Conservation (phyloP, 2,797 vertebrate genomes). For the Hoplostethus mediterraneus region DNA sequence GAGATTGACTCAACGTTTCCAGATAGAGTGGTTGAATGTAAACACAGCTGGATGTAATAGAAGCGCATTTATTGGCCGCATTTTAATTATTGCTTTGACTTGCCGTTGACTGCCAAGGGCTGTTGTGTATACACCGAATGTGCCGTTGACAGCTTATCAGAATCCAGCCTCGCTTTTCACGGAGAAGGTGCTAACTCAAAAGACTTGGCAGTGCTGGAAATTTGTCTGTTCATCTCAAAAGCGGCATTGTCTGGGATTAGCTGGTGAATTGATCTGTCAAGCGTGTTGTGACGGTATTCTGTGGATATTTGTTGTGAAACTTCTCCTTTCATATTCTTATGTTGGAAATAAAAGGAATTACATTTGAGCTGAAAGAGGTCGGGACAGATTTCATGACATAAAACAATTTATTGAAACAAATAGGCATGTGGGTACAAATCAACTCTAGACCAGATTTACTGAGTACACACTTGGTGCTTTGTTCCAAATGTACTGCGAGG, state of each 20-base stretch:
- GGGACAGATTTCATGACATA: not conserved
- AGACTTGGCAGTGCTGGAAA: conserved; percentile 34
- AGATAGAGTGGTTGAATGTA: conserved; percentile 69
- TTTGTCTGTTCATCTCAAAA: conserved; percentile 51
- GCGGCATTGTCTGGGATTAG: conserved; percentile 54
- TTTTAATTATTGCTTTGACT: conserved; percentile 84
- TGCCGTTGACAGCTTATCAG: conserved; percentile 69
- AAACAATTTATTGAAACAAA: conserved; percentile 18
- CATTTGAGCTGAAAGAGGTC: conserved; percentile 1
- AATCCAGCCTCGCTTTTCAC: conserved; percentile 46
- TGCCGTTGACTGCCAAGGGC: conserved; percentile 66
- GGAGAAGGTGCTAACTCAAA: conserved; percentile 49
- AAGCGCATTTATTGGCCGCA: conserved; percentile 74
- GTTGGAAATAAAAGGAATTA: not conserved
- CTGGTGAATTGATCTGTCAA: conserved; percentile 14
- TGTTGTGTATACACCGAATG: conserved; percentile 79
- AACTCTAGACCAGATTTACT: not conserved
- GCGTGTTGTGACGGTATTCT: conserved; percentile 29
- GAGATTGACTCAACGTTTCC: conserved; percentile 44
- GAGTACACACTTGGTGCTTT: conserved; percentile 23
- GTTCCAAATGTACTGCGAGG: no score
- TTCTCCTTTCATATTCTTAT: not conserved
- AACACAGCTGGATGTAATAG: conserved; percentile 83
- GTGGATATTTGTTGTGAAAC: conserved; percentile 14
- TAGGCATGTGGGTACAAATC: conserved; percentile 1